Evolutionary conservation across 1,140 invertebrate genomes (phyloP).

Genomic region (Sitobion miscanthi): DNA sequence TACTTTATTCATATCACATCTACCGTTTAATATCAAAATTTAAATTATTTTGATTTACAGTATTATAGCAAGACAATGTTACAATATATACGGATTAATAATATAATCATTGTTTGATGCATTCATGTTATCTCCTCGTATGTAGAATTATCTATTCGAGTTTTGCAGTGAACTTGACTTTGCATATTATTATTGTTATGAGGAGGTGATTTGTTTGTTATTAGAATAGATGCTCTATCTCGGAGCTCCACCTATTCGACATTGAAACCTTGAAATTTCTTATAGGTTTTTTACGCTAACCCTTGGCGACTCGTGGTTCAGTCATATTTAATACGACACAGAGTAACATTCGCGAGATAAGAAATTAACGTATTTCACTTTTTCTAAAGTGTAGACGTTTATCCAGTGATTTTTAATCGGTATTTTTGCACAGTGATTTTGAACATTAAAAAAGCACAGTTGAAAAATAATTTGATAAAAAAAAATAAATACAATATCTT

Average conservation of each 20-base stretch:
- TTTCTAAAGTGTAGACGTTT: slow-evolving; percentile 39
- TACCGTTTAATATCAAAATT: background rate
- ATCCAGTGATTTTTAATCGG: background rate
- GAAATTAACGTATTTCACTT: slow-evolving; percentile 38
- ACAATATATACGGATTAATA: background rate
- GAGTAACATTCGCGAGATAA: slow-evolving; percentile 26
- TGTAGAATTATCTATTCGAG: slow-evolving; percentile 24
- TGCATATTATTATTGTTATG: background rate
- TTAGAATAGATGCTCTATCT: slow-evolving; percentile 10
- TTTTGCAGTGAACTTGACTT: slow-evolving; percentile 36
- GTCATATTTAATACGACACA: background rate
- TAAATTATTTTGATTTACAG: background rate
- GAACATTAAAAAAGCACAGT: background rate
- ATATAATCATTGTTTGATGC: background rate
- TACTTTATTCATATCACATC: slow-evolving; percentile 14
- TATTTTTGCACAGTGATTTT: background rate
- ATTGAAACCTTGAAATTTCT: slow-evolving; percentile 42
- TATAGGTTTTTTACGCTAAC: slow-evolving; percentile 2
- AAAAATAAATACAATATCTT: background rate
- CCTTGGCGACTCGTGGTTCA: background rate
- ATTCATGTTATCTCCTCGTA: background rate
- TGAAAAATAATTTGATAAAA: background rate
- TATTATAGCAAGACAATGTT: background rate
- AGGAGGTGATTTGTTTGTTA: slow-evolving; percentile 40
- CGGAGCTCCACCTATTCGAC: slow-evolving; percentile 43